A percentile compares a stretch with the other conserved stretches of the same genome.
These are phyloP conservation scores for Hyperoodon ampullatus DNA, from an alignment of 2,113 vertebrate species.

Conservation along the genomic window DNA sequence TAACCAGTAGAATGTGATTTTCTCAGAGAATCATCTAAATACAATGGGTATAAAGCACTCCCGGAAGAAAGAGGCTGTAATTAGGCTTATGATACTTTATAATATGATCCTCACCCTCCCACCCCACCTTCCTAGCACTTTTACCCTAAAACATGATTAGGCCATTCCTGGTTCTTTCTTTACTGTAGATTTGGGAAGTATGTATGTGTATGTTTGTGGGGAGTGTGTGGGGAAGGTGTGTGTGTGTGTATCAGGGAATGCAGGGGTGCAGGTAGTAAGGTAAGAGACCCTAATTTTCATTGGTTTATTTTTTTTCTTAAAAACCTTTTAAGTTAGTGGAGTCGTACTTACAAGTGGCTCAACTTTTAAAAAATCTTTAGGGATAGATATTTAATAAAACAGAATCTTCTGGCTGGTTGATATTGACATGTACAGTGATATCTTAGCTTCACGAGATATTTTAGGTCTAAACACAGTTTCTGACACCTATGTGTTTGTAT, in stretches of 20 bases:
- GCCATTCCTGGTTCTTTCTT: not conserved
- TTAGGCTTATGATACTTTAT: not conserved
- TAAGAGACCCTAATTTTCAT: not conserved
- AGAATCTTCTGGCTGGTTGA: not conserved
- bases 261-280: not conserved
- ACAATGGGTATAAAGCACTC: not conserved
- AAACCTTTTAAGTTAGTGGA: not conserved
- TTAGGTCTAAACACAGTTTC: not conserved
- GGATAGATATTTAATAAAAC: not conserved
- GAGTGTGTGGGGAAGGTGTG: not conserved
- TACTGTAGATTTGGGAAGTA: not conserved
- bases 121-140: not conserved
- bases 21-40: not conserved
- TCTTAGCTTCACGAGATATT: not conserved
- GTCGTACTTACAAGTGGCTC: not conserved
- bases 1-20: not conserved
- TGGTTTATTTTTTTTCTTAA: not conserved
- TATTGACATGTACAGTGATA: not conserved
- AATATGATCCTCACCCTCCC: accelerated
- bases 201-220: not conserved
- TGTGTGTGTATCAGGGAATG: not conserved
- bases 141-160: not conserved
- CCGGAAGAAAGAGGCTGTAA: not conserved
- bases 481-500: not conserved
- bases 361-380: not conserved